Evolutionary conservation across 1,140 invertebrate species (phyloP).

Genomic region (Leptinotarsa lineolata): DNA sequence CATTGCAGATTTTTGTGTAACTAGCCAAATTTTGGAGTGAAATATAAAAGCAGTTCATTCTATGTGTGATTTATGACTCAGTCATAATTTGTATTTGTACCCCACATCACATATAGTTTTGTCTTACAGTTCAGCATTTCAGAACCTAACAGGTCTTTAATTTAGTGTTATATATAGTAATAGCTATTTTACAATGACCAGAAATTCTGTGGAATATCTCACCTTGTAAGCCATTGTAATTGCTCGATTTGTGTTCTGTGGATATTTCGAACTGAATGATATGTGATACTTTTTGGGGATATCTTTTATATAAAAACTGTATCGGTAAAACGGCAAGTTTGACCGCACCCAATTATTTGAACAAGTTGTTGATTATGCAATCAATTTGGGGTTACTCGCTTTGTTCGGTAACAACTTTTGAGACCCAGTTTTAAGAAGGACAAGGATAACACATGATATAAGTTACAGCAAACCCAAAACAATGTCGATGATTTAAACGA

Average conservation of each 20-base stretch:
- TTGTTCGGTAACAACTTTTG: neutral
- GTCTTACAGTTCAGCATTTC: too few relatives aligned
- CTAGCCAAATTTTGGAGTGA: too few relatives aligned
- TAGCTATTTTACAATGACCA: too few relatives aligned
- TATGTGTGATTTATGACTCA: too few relatives aligned
- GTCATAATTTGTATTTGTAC: too few relatives aligned
- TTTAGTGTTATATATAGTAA: too few relatives aligned
- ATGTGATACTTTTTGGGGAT: constrained; percentile 31
- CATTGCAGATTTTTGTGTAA: too few relatives aligned
- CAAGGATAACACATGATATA: neutral
- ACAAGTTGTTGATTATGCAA: neutral
- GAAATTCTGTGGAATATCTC: neutral
- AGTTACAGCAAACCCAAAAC: neutral
- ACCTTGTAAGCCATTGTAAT: neutral
- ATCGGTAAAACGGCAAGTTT: neutral
- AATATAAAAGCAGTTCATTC: too few relatives aligned
- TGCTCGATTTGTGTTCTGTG: neutral
- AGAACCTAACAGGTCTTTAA: too few relatives aligned
- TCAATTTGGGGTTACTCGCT: neutral
- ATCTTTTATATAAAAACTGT: neutral
- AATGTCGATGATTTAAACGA: too few relatives aligned
- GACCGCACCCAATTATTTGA: neutral
- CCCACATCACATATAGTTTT: too few relatives aligned
- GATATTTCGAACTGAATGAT: constrained; percentile 19
- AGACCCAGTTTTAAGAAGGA: neutral